Conservation (phyloP, 2,113 vertebrate genomes). For the Archocentrus centrarchus region DNA sequence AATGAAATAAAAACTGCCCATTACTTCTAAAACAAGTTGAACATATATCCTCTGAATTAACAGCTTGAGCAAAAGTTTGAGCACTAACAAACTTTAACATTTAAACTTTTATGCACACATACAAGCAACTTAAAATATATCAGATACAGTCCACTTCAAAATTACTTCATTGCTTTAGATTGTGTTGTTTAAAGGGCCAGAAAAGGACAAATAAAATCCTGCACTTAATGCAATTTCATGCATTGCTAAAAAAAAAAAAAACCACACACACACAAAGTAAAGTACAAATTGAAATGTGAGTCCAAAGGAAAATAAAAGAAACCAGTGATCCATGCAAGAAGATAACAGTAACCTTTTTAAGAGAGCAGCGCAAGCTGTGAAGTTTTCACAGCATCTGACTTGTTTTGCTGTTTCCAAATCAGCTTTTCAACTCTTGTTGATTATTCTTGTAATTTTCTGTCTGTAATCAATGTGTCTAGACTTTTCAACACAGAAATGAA, state of each 20-base stretch:
- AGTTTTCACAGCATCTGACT: not conserved
- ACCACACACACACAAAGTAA: not conserved
- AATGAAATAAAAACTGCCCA: not conserved
- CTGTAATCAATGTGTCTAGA: conserved; percentile 24
- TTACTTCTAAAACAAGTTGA: not conserved
- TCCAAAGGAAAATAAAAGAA: not conserved
- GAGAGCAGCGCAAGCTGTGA: not conserved
- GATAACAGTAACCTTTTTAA: not conserved
- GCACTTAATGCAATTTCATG: accelerated
- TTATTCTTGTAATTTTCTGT: not conserved
- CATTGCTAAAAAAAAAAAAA: not conserved
- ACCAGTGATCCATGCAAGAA: not conserved
- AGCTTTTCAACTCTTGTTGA: not conserved
- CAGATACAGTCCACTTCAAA: not conserved
- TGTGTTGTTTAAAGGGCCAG: too few species aligned
- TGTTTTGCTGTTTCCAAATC: not conserved
- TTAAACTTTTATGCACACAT: not conserved
- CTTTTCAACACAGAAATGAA: conserved; percentile 5
- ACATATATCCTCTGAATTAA: not conserved
- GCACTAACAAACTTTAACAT: not conserved
- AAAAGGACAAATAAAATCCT: not conserved
- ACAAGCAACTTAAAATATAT: not conserved
- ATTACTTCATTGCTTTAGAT: not conserved
- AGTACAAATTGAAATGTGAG: not conserved
- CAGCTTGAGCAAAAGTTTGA: too few species aligned